These are phyloP conservation scores for Microtus californicus DNA, from an alignment of 2,797 vertebrate species.

Conservation along the genomic window DNA sequence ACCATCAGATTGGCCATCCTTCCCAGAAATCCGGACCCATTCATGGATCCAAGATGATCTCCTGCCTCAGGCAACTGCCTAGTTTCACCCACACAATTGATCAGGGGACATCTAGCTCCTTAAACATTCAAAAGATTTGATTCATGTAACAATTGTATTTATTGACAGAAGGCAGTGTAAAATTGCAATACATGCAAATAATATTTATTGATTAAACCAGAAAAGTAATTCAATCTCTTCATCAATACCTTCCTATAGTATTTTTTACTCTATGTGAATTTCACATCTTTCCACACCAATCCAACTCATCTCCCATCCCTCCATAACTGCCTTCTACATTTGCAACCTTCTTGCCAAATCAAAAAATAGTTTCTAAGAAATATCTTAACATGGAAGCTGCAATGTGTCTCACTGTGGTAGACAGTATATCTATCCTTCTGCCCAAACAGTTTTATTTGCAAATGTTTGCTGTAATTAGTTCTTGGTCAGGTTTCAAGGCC, in stretches of 20 bases:
- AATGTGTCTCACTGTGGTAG: not conserved
- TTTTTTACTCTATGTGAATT: not conserved
- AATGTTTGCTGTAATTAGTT: not conserved
- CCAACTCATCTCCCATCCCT: not conserved
- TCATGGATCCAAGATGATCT: conserved; percentile 92
- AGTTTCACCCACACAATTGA: conserved; percentile 94
- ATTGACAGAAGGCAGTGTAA: not conserved
- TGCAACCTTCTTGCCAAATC: not conserved
- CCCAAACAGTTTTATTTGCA: not conserved
- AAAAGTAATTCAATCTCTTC: not conserved
- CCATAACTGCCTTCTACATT: not conserved
- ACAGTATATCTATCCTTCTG: not conserved
- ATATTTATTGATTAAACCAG: not conserved
- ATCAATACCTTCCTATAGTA: not conserved
- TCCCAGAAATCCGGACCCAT: conserved; percentile 95
- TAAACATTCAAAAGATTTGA: not conserved
- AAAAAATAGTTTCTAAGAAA: not conserved
- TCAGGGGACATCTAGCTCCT: conserved; percentile 73
- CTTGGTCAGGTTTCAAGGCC: not conserved
- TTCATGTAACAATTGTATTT: not conserved
- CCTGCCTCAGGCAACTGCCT: conserved; percentile 88
- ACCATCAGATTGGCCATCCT: conserved; percentile 92
- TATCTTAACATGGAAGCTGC: not conserved
- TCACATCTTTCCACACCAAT: not conserved
- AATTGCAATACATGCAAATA: not conserved